Evolutionary conservation across 2,113 vertebrate species (phyloP).

Genomic region (Perca fluviatilis): DNA sequence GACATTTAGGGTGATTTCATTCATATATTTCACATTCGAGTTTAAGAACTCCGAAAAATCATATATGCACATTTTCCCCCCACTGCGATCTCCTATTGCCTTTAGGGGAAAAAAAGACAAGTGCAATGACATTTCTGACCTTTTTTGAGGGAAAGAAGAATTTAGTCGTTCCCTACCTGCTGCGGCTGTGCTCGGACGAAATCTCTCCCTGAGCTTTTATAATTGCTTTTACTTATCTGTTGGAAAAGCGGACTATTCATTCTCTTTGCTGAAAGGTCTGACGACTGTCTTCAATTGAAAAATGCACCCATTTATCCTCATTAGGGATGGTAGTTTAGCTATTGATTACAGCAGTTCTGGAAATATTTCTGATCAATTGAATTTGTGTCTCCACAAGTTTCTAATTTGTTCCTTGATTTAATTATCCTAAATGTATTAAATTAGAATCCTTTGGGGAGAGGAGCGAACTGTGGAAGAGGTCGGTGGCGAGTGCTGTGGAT

Average conservation of each 20-base stretch:
- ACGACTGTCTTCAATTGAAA: slow-evolving; percentile 44
- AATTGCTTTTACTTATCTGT: slow-evolving; percentile 67
- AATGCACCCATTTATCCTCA: slow-evolving; percentile 60
- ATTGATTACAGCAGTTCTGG: slow-evolving; percentile 77
- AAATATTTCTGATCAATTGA: slow-evolving; percentile 73
- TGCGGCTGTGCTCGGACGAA: slow-evolving; percentile 40
- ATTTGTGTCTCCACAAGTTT: slow-evolving; percentile 56
- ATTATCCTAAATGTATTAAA: slow-evolving; percentile 56
- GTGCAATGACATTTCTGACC: slow-evolving; percentile 59
- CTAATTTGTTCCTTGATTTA: slow-evolving; percentile 38
- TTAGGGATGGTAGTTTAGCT: slow-evolving; percentile 76
- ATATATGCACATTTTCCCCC: slow-evolving; percentile 27
- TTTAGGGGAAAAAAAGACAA: slow-evolving; percentile 23
- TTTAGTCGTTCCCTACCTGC: slow-evolving; percentile 39
- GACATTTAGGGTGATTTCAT: slow-evolving; percentile 37
- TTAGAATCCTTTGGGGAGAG: slow-evolving; percentile 23
- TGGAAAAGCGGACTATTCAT: slow-evolving; percentile 37
- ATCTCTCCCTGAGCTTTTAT: slow-evolving; percentile 51
- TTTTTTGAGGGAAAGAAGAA: slow-evolving; percentile 39
- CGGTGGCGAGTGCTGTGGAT: background rate
- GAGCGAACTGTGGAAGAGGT: background rate
- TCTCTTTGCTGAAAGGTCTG: slow-evolving; percentile 32
- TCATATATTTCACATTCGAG: slow-evolving; percentile 32
- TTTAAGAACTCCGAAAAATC: slow-evolving; percentile 27
- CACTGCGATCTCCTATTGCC: slow-evolving; percentile 17